A percentile compares a stretch with the other conserved stretches of the same genome.
Conservation (phyloP, 2,797 vertebrate genomes). For the Myripristis jacobus region DNA sequence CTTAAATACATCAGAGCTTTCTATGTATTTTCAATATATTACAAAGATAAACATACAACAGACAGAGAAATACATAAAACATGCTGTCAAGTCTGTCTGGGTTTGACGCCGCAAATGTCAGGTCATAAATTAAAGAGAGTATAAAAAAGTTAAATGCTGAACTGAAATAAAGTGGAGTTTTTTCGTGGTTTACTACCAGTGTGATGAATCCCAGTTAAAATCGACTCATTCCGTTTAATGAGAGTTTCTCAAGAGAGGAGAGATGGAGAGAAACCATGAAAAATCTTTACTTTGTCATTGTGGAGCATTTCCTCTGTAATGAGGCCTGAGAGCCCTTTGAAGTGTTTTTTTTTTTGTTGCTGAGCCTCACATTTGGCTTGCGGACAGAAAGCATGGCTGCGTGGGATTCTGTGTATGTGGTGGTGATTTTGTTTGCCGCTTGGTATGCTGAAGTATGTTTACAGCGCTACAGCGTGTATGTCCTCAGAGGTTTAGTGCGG, state of each 20-base stretch:
- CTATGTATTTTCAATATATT: conserved; percentile 9
- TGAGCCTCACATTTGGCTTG: conserved; percentile 64
- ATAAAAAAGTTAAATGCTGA: conserved; percentile 30
- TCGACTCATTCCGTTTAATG: conserved; percentile 63
- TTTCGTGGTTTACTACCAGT: conserved; percentile 26
- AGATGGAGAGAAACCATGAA: conserved; percentile 71
- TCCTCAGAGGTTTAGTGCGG: conserved; percentile 38
- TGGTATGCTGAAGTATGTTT: conserved; percentile 53
- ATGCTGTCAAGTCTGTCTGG: background rate
- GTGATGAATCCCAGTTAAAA: conserved; percentile 51
- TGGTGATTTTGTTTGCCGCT: conserved; percentile 59
- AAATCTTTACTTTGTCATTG: conserved; percentile 72
- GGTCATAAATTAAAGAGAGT: conserved; percentile 2
- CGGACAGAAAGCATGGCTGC: conserved; percentile 55
- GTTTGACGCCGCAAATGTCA: background rate
- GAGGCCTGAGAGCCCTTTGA: conserved; percentile 69
- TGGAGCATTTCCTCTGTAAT: conserved; percentile 67
- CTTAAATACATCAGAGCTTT: no score
- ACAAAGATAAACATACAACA: background rate
- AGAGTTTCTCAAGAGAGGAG: conserved; percentile 68
- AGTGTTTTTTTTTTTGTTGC: conserved; percentile 63
- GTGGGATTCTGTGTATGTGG: conserved; percentile 65
- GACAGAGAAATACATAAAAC: background rate
- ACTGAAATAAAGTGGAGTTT: conserved; percentile 20
- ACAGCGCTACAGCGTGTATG: conserved; percentile 45